Evolutionary conservation across 2,797 vertebrate genomes (phyloP), one percentile per base, ranked within the genome.

Genomic region (Acanthornis magna): DNA sequence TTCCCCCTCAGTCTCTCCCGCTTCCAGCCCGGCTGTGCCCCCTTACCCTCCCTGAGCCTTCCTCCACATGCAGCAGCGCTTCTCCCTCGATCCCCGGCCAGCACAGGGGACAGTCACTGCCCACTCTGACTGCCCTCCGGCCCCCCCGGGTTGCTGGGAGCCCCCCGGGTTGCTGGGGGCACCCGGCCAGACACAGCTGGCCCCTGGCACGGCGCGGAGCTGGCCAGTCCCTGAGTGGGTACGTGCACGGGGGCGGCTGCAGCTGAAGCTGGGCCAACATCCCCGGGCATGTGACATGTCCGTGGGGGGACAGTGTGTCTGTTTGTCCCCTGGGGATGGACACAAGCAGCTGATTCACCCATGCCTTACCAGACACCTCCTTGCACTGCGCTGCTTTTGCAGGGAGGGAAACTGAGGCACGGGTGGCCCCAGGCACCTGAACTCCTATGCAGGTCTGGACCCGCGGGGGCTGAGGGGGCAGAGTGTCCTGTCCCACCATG

Each of bases 61-160:
- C 78, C 67, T 88, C 74, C 4, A 1, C 30, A 10, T 45, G 50
- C 71, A 32, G 25, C 50, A 26, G 6, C 0, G 1, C 76, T 36
- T 36, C 76, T 34, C 7, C 81, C 72, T 74, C 51, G 0, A 55
- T 23, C 4, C 9, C 27, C 9, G 5, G 38, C 25, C 10, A 8
- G 83, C 45, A 29, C 78, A 32, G 21, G 62, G 63, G 43, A 19
- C 3, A 1, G 21, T 8, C 12, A 3, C 51, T 45, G 66, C 36
- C 40, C 36, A 1, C 6, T 1, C 17, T 7, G 45, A 7, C 43
- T 2, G 30, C 25, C 38, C 75, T 1, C 29, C 8, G 53, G 3
- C 42, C 51, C 55, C 54, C 40, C 32, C 9, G 1, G 34, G 21
- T 6, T 43, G 8, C 21, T 2, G 18, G 36, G 66, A 36, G 26